phyloP scores from a whole-genome alignment of 2,888 invertebrate genomes.

The Dryococelus australis region DNA sequence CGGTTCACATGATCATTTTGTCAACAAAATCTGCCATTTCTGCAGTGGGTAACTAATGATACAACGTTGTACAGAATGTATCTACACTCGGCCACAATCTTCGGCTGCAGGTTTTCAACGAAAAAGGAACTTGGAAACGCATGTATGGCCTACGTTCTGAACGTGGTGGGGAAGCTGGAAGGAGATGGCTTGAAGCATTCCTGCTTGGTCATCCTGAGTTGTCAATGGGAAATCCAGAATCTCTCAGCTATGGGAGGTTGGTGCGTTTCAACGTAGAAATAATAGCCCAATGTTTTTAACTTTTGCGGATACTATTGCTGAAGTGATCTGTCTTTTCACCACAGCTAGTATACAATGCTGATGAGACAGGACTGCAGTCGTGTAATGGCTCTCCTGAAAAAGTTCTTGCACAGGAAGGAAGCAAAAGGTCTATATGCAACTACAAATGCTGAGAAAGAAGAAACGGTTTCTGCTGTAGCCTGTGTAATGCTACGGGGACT shows the following conservation, averaged over 20 bases:
- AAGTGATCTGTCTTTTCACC: background rate
- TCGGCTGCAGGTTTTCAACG: no score
- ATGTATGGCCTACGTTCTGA: no score
- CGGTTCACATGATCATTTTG: no score
- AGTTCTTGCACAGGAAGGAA: constrained; percentile 12
- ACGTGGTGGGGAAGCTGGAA: constrained; percentile 13
- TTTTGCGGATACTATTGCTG: background rate
- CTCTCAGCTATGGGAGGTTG: constrained; percentile 21
- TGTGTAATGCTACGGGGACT: constrained; percentile 5
- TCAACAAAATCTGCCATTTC: no score
- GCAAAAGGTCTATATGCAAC: background rate
- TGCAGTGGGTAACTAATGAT: no score
- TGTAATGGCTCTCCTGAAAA: background rate
- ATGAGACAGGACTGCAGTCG: background rate
- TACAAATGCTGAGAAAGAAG: background rate
- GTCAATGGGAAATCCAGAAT: background rate
- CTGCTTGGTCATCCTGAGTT: constrained; percentile 17
- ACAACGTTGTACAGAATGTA: no score
- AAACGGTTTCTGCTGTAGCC: constrained; percentile 8
- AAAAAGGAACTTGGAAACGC: no score
- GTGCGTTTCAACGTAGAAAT: constrained; percentile 23
- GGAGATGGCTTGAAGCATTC: background rate
- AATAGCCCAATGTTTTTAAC: background rate
- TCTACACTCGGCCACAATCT: no score
- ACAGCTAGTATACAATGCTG: background rate